phyloP scores from a whole-genome alignment of 2,888 invertebrate genomes.

The Alentia gelatinosa region DNA sequence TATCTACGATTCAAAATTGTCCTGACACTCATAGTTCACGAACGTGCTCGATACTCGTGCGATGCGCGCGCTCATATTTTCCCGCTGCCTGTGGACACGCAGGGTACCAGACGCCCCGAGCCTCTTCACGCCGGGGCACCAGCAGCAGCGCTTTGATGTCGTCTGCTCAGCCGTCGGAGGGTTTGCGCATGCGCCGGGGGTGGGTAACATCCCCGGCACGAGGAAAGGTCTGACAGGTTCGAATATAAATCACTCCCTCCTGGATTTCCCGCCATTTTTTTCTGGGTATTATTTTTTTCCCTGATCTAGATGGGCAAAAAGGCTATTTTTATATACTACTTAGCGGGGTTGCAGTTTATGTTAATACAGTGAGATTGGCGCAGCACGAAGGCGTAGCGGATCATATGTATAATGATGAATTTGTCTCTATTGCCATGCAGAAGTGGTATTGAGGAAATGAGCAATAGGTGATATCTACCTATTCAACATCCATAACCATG shows the following conservation, averaged over 20 bases:
- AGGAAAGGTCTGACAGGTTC: not conserved
- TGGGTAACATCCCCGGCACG: not conserved
- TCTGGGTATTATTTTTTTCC: no score
- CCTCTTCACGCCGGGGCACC: not conserved
- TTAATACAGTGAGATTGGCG: no score
- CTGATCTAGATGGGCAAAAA: no score
- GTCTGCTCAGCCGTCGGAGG: not conserved
- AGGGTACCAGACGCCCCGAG: not conserved
- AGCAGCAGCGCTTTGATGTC: not conserved
- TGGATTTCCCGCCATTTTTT: not conserved
- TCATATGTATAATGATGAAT: not conserved
- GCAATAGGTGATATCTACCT: not conserved
- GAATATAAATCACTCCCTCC: not conserved
- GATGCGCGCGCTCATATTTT: no score
- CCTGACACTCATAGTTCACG: no score
- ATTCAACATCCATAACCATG: not conserved
- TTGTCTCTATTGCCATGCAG: not conserved
- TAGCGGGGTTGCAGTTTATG: no score
- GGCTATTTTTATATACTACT: no score
- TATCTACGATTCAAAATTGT: no score
- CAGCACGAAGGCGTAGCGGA: no score
- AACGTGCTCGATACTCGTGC: no score
- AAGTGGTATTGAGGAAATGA: not conserved
- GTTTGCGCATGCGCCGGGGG: not conserved
- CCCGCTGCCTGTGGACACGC: not conserved